Base-by-base conservation (phyloP, 2,797 vertebrate species). In the Bradypodion ventrale region DNA sequence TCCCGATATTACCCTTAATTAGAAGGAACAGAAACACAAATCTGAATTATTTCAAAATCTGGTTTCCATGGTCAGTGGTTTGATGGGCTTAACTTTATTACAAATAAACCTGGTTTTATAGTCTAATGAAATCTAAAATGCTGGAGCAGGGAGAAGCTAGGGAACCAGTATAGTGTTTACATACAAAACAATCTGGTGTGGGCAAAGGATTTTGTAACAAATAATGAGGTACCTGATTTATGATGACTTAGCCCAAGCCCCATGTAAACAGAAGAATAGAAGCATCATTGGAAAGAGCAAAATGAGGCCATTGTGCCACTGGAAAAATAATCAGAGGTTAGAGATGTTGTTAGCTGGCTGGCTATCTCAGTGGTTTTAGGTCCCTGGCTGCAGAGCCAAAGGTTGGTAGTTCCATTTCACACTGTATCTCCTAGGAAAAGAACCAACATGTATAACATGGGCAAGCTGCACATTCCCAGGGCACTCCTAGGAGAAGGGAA, bases 21-120 rank as follows among this genome's bases (percentile, higher is more conserved):
- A 98, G 97, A 97, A 97, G 96, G 97, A 96, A 91, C 98, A 98
- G 98, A 98, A 99, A 98, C 98, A 99, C 98, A 99, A 98, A 99
- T 98, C 97, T 98, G 97, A 97, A 97, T 98, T 98, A 98, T 98
- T 98, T 98, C 97, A 98, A 98, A 99, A 98, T 97, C 98, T 97
- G 95, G 97, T 98, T 97, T 98, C 96, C 97, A 97, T 96, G 96
- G 96, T 95, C 96, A 96, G 95, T 94, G 92, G 93, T 96, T 96
- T 95, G 97, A 95, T 93, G 96, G 97, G 97, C 97, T 98, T 99
- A 99, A 99, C 98, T 98, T 98, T 98, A 98, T 99, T 99, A 99
- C 97, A 94, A 96, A 97, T 97, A 97, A 98, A 98, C 97, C 97
- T 98, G 97, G 97, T 97, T 97, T 98, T 97, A 97, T 97, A 97